Percentiles rank a stretch among this genome's conserved stretches.
Evolutionary conservation across 2,113 vertebrate species (phyloP).

Genomic region (Plestiodon gilberti): DNA sequence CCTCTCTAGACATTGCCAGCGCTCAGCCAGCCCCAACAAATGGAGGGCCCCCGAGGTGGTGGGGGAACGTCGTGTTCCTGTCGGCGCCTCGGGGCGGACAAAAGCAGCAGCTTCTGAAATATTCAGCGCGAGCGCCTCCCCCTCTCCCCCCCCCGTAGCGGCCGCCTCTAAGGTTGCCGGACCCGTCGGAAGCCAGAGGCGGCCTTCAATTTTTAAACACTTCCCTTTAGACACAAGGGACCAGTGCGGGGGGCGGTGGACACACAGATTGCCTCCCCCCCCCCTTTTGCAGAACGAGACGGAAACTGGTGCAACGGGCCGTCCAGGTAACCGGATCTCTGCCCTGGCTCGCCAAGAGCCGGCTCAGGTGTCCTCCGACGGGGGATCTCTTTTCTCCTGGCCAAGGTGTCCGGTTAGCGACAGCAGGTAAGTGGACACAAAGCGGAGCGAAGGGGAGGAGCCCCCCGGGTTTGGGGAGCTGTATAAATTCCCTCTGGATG

Average conservation of each 20-base stretch:
- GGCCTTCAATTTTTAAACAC: neutral
- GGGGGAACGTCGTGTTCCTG: neutral
- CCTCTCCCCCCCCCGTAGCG: neutral
- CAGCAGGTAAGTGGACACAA: slow-evolving; percentile 87
- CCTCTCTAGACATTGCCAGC: no score
- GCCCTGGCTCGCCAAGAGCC: neutral
- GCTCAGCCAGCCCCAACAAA: neutral
- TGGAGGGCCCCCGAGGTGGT: neutral
- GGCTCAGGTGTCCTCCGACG: slow-evolving; percentile 76
- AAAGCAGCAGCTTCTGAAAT: neutral
- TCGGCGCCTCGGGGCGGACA: neutral
- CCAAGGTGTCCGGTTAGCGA: slow-evolving; percentile 82
- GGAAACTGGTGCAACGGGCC: neutral
- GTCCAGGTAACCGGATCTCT: slow-evolving; percentile 72
- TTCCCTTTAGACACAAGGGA: neutral
- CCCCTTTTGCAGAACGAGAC: slow-evolving; percentile 59
- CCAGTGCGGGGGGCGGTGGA: neutral
- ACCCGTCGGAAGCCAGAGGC: neutral
- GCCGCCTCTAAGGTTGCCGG: neutral
- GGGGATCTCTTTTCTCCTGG: slow-evolving; percentile 66
- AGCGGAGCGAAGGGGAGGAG: slow-evolving; percentile 42
- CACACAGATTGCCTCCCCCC: slow-evolving; percentile 68
- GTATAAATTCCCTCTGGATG: slow-evolving; percentile 44
- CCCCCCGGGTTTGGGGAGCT: neutral
- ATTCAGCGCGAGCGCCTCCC: neutral